Base-by-base conservation (phyloP, 2,797 vertebrate species). In the Ciconia nigra region DNA sequence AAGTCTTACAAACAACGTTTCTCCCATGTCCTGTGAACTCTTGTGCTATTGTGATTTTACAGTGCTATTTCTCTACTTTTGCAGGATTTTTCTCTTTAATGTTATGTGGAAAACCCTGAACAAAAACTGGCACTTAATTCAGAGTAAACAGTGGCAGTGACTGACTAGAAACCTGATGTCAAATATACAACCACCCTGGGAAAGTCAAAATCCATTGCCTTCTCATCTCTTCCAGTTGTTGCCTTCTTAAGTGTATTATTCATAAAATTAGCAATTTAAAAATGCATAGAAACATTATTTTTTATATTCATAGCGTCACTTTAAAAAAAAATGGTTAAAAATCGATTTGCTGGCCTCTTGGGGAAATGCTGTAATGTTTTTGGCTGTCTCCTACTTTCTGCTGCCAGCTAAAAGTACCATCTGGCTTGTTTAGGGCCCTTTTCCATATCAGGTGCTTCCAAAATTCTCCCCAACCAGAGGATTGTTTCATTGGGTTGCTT, bases 391-490 rank as follows among this genome's bases (percentile, higher is more conserved):
- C 94, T 96, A 88, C 84, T 97, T 94, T 92, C 96, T 87, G 95
- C 95, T 97, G 96, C 96, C 97, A 97, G 94, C 96, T 92, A 95
- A 92, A 97, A 97, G 96, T 94, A 96, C 96, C 96, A 97, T 96
- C 96, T 97, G 95, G 95, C 96, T 96, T 93, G 92, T 95, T 96
- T 91, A 89, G 96, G 91, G 95, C 95, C 96, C 66, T 96, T 95
- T 90, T 93, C 97, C 91, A 91, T 97, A 96, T 96, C 95, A 96
- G 96, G 96, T 97, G 96, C 97, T 97, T 97, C 97, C 95, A 97
- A 96, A 96, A 95, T 91, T 92, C 94, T 96, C 94, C 92, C 90
- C 93, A 88, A 96, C 94, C 94, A 94, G 92, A 89, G 95, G 97
- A 96, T 96, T 95, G 95, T 94, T 96, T 96, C 86, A 13, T 89